Conservation (phyloP, 2,113 vertebrate genomes). For the Monarcha castaneiventris region DNA sequence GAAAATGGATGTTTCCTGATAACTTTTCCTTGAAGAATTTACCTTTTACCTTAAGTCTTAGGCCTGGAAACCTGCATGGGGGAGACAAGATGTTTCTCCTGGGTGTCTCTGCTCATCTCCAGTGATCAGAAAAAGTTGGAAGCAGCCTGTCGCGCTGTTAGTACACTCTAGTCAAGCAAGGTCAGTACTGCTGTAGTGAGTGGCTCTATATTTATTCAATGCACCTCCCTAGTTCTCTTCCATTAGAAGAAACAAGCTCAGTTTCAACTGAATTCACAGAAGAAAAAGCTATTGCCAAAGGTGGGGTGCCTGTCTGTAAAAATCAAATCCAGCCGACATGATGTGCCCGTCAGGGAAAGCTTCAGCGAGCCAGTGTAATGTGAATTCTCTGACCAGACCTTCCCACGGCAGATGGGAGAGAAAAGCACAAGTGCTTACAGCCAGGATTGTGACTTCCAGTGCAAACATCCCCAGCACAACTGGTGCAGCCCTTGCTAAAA, state of each 20-base stretch:
- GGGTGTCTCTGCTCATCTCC: background rate
- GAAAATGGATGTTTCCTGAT: background rate
- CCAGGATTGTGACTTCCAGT: background rate
- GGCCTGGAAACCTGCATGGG: background rate
- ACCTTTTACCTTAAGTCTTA: background rate
- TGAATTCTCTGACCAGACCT: background rate
- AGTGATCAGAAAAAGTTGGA: background rate
- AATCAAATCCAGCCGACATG: background rate
- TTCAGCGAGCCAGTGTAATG: background rate
- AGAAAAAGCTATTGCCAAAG: background rate
- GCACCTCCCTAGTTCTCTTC: background rate
- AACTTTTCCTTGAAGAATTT: background rate
- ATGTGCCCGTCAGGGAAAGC: background rate
- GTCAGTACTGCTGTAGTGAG: background rate
- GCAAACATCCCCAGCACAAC: background rate
- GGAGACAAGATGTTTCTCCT: background rate
- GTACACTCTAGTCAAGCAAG: background rate
- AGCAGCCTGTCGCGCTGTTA: background rate
- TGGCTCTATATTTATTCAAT: background rate
- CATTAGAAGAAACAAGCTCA: background rate
- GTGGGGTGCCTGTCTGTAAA: background rate
- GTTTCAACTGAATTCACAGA: background rate
- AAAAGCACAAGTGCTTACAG: background rate
- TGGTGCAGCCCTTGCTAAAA: background rate
- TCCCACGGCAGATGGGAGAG: background rate